Conservation (phyloP, 2,888 invertebrate genomes). For the Drosophila longiperda region DNA sequence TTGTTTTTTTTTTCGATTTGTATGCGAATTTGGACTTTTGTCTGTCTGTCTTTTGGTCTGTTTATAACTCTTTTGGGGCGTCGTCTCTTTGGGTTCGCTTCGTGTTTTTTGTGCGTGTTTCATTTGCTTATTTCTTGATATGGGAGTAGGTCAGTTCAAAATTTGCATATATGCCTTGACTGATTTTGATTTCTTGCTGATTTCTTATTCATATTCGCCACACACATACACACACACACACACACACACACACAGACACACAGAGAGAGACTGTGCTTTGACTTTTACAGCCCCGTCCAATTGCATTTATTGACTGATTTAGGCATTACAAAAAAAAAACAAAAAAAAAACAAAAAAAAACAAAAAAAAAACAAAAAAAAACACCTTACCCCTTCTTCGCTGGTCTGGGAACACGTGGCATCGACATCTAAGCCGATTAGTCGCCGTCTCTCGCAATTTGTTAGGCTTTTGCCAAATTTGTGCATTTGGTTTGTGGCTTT, state of each 20-base stretch:
- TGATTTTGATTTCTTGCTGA: slow-evolving; percentile 70
- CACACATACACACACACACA: background rate
- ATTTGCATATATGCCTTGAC: slow-evolving; percentile 80
- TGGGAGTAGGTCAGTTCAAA: slow-evolving; percentile 82
- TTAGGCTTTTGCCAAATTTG: slow-evolving; percentile 46
- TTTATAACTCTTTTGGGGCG: slow-evolving; percentile 39
- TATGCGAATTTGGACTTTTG: slow-evolving; percentile 35
- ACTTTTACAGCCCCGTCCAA: slow-evolving; percentile 56
- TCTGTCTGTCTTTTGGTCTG: background rate
- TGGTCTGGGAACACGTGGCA: slow-evolving; percentile 29
- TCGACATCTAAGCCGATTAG: slow-evolving; percentile 58
- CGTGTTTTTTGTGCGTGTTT: slow-evolving; percentile 48
- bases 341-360: background rate
- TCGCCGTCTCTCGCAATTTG: slow-evolving; percentile 48
- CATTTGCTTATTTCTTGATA: slow-evolving; percentile 75
- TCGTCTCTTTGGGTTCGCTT: slow-evolving; percentile 31
- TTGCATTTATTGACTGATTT: slow-evolving; percentile 59
- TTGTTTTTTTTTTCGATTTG: slow-evolving; percentile 16
- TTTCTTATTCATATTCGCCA: slow-evolving; percentile 75
- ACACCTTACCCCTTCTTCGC: background rate
- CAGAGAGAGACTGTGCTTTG: slow-evolving; percentile 15
- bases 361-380: background rate
- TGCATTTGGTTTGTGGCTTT: slow-evolving; percentile 13
- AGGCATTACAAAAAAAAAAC: background rate
- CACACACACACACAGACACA: background rate